Conservation (phyloP, 35 echinoderm and acorn worm species). For the Eucidaris tribuloides region DNA sequence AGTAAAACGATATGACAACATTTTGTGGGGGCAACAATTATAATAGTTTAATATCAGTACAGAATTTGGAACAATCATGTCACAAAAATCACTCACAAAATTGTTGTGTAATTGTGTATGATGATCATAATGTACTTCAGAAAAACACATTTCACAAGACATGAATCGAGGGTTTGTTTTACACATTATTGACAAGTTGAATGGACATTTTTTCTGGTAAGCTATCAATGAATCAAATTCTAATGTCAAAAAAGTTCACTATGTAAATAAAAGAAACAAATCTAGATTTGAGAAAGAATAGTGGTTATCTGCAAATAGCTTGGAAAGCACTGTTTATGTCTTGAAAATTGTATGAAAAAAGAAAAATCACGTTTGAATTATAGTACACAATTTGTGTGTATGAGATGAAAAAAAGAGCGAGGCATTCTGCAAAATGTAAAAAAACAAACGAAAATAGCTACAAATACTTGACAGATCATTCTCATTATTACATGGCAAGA, state of each 20-base stretch:
- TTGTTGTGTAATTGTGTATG: not conserved
- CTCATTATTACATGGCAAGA: conserved; percentile 23
- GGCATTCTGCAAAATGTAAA: not conserved
- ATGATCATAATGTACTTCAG: not conserved
- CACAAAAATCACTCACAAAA: conserved; percentile 4
- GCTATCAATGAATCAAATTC: not conserved
- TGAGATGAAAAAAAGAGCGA: not conserved
- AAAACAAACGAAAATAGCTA: not conserved
- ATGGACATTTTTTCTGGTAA: not conserved
- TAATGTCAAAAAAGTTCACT: not conserved
- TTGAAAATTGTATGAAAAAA: conserved; percentile 3
- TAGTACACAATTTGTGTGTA: not conserved
- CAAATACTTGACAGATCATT: not conserved
- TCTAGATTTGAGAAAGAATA: conserved; percentile 3
- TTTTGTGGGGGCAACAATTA: conserved; percentile 26
- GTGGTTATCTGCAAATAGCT: not conserved
- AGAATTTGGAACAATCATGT: conserved; percentile 4
- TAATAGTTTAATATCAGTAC: conserved; percentile 4
- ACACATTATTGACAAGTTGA: not conserved
- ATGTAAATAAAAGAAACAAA: not conserved
- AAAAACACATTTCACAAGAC: not conserved
- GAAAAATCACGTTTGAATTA: not conserved
- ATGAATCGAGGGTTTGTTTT: not conserved
- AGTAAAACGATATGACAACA: no score
- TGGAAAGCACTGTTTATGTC: conserved; percentile 1